A percentile compares a stretch with the other conserved stretches of the same genome.
Evolutionary conservation across 2,888 invertebrate genomes (phyloP).

Genomic region (Hololepta plana): DNA sequence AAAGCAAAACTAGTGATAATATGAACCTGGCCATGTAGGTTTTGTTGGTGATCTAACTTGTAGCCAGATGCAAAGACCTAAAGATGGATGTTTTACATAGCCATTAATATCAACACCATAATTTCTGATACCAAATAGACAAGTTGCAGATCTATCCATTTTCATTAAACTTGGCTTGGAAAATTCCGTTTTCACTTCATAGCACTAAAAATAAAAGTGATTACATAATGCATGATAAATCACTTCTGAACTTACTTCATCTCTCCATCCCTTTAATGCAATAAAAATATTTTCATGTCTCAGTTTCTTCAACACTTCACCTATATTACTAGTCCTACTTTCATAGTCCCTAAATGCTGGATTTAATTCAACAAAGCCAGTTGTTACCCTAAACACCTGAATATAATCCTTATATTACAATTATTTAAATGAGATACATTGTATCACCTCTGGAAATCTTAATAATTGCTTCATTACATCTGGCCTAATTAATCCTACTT

Average conservation of each 20-base stretch:
- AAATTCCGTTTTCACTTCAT: constrained; percentile 70
- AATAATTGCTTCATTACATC: constrained; percentile 67
- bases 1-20: constrained; percentile 1
- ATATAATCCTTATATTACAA: not conserved
- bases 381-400: constrained; percentile 53
- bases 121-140: constrained; percentile 83
- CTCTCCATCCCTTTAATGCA: constrained; percentile 79
- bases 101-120: constrained; percentile 93
- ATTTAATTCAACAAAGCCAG: constrained; percentile 63
- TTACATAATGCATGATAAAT: constrained; percentile 3
- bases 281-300: constrained; percentile 57
- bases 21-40: constrained; percentile 78
- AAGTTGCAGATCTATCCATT: constrained; percentile 87
- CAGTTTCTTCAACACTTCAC: constrained; percentile 59
- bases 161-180: constrained; percentile 40
- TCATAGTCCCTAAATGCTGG: constrained; percentile 75
- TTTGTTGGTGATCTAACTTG: constrained; percentile 81
- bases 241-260: constrained; percentile 45
- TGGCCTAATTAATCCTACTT: constrained; percentile 73
- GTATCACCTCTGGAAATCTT: constrained; percentile 68
- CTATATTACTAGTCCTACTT: constrained; percentile 60
- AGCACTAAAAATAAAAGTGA: constrained; percentile 39
- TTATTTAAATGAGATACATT: too few species aligned
- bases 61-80: constrained; percentile 81
- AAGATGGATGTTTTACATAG: constrained; percentile 67